Evolutionary conservation across 1,140 invertebrate genomes (phyloP).

Genomic region (Sinella curviseta): DNA sequence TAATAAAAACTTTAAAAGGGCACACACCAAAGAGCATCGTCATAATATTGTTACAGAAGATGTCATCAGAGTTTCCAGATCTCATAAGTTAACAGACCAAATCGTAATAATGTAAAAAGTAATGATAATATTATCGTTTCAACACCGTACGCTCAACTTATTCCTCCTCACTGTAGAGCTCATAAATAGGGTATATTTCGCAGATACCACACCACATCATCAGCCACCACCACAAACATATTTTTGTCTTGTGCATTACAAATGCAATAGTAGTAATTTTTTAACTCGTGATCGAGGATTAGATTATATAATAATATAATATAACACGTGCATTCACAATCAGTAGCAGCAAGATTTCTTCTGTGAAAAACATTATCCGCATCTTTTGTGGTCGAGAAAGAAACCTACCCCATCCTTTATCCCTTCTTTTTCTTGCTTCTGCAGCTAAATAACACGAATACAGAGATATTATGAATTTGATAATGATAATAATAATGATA

Average conservation of each 20-base stretch:
- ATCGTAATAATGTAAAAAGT: slow-evolving; percentile 3
- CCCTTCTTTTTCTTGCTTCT: neutral
- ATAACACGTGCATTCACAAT: too few relatives aligned
- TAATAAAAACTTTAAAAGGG: neutral
- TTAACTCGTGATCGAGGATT: neutral
- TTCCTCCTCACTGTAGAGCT: neutral
- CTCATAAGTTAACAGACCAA: neutral
- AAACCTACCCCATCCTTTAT: neutral
- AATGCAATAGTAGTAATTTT: slow-evolving; percentile 5
- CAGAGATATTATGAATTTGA: neutral
- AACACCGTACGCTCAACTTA: neutral
- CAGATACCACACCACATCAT: too few relatives aligned
- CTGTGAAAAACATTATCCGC: too few relatives aligned
- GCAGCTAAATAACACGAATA: neutral
- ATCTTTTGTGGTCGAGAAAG: neutral
- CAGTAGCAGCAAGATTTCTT: neutral
- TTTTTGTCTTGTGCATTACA: neutral
- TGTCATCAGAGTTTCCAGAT: neutral
- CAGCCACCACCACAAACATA: too few relatives aligned
- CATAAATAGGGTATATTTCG: too few relatives aligned
- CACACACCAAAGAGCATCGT: neutral
- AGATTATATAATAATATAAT: slow-evolving; percentile 1
- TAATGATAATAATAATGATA: too few relatives aligned
- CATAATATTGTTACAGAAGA: slow-evolving; percentile 2
- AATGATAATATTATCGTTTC: neutral